Base-by-base conservation (phyloP, 2,797 vertebrate species). In the Characodon lateralis region DNA sequence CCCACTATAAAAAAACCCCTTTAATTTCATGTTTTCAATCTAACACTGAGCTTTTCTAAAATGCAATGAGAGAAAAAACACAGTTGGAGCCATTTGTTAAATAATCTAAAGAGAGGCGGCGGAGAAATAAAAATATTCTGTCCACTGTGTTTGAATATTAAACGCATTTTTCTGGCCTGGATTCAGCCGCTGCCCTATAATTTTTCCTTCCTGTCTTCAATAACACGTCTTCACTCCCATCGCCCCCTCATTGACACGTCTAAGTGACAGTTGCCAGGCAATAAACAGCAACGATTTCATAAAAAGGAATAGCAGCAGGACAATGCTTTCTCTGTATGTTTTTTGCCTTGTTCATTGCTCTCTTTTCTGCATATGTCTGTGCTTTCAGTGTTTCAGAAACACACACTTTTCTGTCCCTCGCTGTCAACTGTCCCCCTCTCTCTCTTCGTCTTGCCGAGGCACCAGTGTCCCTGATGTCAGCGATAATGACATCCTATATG, bases 251-350 rank as follows among this genome's bases (percentile, higher is more conserved):
- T 72, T 43, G 28, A 87, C 91, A 87, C 31, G 24, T 89, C 83
- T 83, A 86, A 87, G 78, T 91, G 91, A 91, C 87, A 91, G 93
- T 92, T 93, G 89, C 91, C 89, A 90, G 82, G 91, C 88, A 91
- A 91, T 90, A 87, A 89, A 91, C 88, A 71, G 81, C 82, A 87
- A 24, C 41, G 84, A 88, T 80, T 35, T 46, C 46, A 46, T 69
- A 24, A 78, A 82, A 79, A 81, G 18, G 28, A 78, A 76, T 71
- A 78, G 76, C 31, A 55, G 71, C 59, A 16, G 35, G 58, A 78
- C 81, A 85, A 77, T 70, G 76, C 59, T 77, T 46, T 58, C 35
- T 78, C 31, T 65, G 24, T 80, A 59, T 82, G 75, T 14, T 78
- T 41, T 50, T 72, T 65, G 73, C 68, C 43, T 14, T 13, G 2